Evolutionary conservation across 92 coral and sea anemone genomes (phyloP), one percentile per base, ranked within the genome.

Genomic region (Paramuricea clavata): DNA sequence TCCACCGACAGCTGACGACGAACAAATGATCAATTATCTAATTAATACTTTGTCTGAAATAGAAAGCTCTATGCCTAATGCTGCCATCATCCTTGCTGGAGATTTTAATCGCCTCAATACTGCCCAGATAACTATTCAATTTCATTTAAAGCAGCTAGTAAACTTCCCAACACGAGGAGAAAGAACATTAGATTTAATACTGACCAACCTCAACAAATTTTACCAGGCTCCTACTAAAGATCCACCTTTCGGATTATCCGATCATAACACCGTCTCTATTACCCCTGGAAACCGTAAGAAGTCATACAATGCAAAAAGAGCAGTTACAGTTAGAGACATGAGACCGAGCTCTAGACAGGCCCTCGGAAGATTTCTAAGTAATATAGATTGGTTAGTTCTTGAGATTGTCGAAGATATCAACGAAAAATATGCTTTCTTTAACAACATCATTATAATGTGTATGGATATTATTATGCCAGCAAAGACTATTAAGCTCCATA

Each of bases 401-500:
- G 70, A 62, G 2, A 7, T 11, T 7, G 31, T 62, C 12, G 30
- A 62, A 12, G 22, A 62, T 11, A 23, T 32, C 2, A 1, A 62
- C 8, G 88, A 84, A 43, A 84, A 84, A 78, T 25, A 70, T 34
- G 69, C 79, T 21, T 65, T 34, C 36, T 11, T 85, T 73, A 85
- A 33, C 28, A 52, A 31, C 30, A 56, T 70, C 56, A 70, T 52
- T 21, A 43, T 16, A 19, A 69, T 50, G 43, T 52, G 80, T 9
- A 59, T 90, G 69, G 85, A 90, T 74, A 90, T 80, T 34, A 91
- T 91, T 57, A 87, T 87, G 89, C 94, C 94, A 47, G 71, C 32
- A 9, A 90, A 86, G 9, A 59, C 91, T 59, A 64, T 83, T 39
- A 83, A 83, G 70, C 49, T 83, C 32, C 87, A 83, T 70, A 47